Conservation (phyloP, 1,140 invertebrate species). For the Tigriopus japonicus region DNA sequence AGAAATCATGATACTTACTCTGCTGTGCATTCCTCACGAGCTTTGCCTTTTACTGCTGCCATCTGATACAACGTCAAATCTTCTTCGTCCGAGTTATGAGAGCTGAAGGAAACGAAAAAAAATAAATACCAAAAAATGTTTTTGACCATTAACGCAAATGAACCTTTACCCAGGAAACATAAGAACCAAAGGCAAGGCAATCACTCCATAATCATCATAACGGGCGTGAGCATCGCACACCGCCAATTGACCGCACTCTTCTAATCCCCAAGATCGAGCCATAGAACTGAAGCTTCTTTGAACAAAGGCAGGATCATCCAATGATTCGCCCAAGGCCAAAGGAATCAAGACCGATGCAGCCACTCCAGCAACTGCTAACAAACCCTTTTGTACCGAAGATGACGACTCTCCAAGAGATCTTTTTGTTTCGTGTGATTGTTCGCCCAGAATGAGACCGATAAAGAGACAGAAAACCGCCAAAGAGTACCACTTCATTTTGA, state of each 20-base stretch:
- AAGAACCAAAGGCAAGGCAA: not conserved
- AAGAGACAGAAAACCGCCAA: too few relatives aligned
- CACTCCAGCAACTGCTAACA: too few relatives aligned
- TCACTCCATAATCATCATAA: not conserved
- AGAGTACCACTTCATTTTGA: too few relatives aligned
- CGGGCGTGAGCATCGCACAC: not conserved
- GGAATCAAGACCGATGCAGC: too few relatives aligned
- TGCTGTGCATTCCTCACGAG: not conserved
- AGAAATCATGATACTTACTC: not conserved
- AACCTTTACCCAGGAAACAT: not conserved
- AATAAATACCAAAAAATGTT: not conserved
- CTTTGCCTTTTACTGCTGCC: not conserved
- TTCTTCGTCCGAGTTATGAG: not conserved
- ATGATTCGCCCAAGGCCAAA: too few relatives aligned
- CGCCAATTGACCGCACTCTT: not conserved
- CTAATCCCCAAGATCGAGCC: not conserved
- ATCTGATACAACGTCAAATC: not conserved
- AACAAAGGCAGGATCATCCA: not conserved
- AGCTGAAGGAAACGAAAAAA: not conserved
- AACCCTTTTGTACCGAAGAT: too few relatives aligned
- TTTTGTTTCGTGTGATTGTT: too few relatives aligned
- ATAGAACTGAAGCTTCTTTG: not conserved
- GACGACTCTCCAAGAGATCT: too few relatives aligned
- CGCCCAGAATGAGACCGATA: too few relatives aligned
- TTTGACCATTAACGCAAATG: not conserved